Evolutionary conservation across 2,888 invertebrate species (phyloP), one percentile per base, ranked within the genome.

Genomic region (Scaptomyza polygonia): DNA sequence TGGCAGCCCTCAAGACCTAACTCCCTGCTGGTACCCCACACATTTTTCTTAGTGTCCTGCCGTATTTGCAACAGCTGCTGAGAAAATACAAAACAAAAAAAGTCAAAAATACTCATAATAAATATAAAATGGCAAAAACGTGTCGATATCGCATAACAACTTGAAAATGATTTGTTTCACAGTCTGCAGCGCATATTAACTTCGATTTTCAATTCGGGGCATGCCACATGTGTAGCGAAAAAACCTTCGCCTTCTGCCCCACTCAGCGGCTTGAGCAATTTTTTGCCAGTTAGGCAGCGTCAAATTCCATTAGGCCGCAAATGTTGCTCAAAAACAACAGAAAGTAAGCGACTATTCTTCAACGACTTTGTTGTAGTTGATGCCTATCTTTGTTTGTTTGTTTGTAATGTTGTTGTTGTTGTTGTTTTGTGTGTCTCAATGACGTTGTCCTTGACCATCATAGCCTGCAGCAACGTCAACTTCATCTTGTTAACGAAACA

Each of bases 41-140:
- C 61, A 34, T 45, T 34, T 48, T 34, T 8, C 58, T 14, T 30
- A 44, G 16, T 52, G 56, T 56, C 40, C 72, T 72, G 62, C 55
- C 73, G 52, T 76, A 68, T 67, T 51, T 70, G 71, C 71, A 77
- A 75, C 88, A 89, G 81, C 85, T 88, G 88, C 66, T 63, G 40
- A n/a, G 36, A 14, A 47, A 18, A 61, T 53, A 34, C 21, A 25
- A 21, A 30, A 49, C 59, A 42, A 59, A 80, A 80, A 71, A 47
- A 55, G 51, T 49, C 18, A 45, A 70, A 75, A 77, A 76, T 62
- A 29, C 70, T 76, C 77, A 83, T 86, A 88, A 89, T 83, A 85
- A 83, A 86, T 88, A 88, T 88, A 86, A 90, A 90, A 90, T 90
- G 86, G 89, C 83, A 79, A 89, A 90, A 89, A 90, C 90, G 90